Percentiles rank a stretch among this genome's conserved stretches.
Conservation (phyloP, 2,888 invertebrate genomes). For the Automeris io region DNA sequence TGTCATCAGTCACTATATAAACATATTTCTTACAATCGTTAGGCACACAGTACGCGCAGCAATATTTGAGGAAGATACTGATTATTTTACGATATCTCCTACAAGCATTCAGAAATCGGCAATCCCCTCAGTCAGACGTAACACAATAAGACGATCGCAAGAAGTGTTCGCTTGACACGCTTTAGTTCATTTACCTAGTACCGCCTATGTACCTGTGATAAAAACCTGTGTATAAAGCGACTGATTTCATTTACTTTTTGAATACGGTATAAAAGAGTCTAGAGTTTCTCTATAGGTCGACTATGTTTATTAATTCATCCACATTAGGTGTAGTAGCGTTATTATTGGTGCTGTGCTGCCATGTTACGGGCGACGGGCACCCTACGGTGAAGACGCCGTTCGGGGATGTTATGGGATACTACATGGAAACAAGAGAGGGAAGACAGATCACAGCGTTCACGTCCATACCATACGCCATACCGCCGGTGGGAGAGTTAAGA, state of each 20-base stretch:
- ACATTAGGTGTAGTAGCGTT: conserved; percentile 2
- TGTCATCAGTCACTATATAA: too few species aligned
- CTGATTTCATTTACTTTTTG: conserved; percentile 39
- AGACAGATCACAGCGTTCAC: conserved; percentile 78
- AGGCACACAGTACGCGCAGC: neutral
- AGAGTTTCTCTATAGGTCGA: conserved; percentile 15
- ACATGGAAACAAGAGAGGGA: conserved; percentile 73
- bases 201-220: conserved; percentile 25
- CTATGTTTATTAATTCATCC: neutral
- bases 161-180: neutral
- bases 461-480: conserved; percentile 80
- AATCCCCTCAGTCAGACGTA: conserved; percentile 12
- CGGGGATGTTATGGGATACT: conserved; percentile 75
- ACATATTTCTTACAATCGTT: too few species aligned
- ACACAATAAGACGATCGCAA: neutral
- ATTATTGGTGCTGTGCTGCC: conserved; percentile 10
- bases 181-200: conserved; percentile 29
- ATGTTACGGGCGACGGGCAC: conserved; percentile 27
- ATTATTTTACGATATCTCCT: neutral
- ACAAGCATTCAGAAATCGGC: conserved; percentile 9
- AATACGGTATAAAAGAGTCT: conserved; percentile 33
- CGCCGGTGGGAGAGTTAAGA: conserved; percentile 78
- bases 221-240: conserved; percentile 32
- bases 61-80: neutral
- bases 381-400: conserved; percentile 51